Evolutionary conservation across 2,888 invertebrate species (phyloP), one percentile per base, ranked within the genome.

Genomic region (Nephrocerus scutellatus): DNA sequence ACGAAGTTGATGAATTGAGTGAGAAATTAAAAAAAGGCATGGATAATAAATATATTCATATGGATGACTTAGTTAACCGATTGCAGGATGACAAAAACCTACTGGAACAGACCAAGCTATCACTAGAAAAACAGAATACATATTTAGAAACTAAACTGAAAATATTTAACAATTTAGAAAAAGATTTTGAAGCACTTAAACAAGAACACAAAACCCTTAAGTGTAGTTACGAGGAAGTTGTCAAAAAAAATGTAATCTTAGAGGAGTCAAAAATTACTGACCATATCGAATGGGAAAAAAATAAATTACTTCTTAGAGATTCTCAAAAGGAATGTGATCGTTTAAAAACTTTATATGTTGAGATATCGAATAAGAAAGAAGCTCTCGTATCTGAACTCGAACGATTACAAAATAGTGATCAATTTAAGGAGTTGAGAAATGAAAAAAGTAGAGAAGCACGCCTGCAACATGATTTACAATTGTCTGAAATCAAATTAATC

Each of bases 351-450:
- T 56, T 75, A 6, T 77, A 72, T 42, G 68, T 70, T 33, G 63
- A 78, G 60, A 76, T 77, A 4, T 78, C 77, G 44, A 74, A 74
- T 44, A 70, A 74, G 6, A 75, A 79, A 31, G 80, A 80, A 39
- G 57, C 73, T n/a, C 62, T 76, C 5, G 62, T 71, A 16, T 71
- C 73, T 45, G 75, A 79, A 54, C 55, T 79, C 26, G 74, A 72
- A 48, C 73, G 77, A 34, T 49, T 75, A 24, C 72, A 74, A 46
- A 71, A 72, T 43, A 66, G 58, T 29, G 75, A 76, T 8, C 63
- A 63, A 6, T 53, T 70, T 0, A 72, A 72, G 43, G 68, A 72
- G 36, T 58, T 76, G 53, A 72, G 72, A 43, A 70, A 67, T 50
- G 69, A 76, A 50, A 76, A 68, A 30, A 73, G 73, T 22, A 76